phyloP scores from a whole-genome alignment of 2,888 invertebrate genomes.

The Sarcophaga subvicina region DNA sequence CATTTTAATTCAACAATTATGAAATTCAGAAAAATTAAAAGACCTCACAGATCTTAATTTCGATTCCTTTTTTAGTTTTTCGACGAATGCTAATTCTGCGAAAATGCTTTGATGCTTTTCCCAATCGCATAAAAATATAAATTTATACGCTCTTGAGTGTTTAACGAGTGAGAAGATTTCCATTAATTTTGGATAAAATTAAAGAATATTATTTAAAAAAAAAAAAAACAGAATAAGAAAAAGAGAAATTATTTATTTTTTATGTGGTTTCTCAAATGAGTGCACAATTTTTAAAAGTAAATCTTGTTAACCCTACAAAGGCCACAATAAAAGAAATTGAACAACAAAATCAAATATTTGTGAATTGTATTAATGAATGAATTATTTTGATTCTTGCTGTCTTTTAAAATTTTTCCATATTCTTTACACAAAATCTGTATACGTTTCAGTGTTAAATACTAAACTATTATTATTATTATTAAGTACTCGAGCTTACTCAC shows the following conservation, averaged over 20 bases:
- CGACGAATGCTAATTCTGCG: constrained; percentile 57
- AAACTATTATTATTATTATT: no score
- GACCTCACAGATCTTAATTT: constrained; percentile 52
- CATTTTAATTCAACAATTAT: constrained; percentile 38
- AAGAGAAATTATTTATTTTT: constrained; percentile 26
- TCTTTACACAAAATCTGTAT: no score
- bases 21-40: neutral
- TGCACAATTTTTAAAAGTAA: constrained; percentile 31
- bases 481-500: neutral
- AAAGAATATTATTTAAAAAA: neutral
- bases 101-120: constrained; percentile 16
- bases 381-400: no score
- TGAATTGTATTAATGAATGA: neutral
- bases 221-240: no score
- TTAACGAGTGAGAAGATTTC: constrained; percentile 42
- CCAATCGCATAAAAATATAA: neutral
- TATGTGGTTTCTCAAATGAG: constrained; percentile 56
- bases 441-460: no score
- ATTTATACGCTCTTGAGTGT: constrained; percentile 36
- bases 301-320: constrained; percentile 38
- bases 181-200: neutral
- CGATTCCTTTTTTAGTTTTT: neutral
- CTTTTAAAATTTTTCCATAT: no score
- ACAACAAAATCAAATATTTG: no score
- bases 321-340: no score